Evolutionary conservation across 2,797 vertebrate species (phyloP), one percentile per base, ranked within the genome.

Genomic region (Cercopithecus diana): DNA sequence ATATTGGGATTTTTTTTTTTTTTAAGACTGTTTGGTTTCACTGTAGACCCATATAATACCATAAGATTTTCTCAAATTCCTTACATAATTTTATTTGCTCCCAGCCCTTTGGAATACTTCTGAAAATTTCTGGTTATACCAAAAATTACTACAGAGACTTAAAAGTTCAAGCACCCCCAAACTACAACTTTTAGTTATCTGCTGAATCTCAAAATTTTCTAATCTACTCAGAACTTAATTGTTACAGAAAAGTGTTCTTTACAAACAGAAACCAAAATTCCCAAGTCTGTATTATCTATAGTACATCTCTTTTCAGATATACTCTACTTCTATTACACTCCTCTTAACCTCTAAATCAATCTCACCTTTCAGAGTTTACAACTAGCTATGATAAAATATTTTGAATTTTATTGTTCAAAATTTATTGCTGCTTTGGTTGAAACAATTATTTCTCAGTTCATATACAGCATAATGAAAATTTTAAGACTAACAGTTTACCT

Each of bases 271-370:
- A 72, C 22, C 19, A 85, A 80, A 55, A n/a, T 81, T 80, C 86
- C 61, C 64, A 85, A 82, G n/a, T 90, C 15, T 72, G 30, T 43
- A 70, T 77, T 80, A 92, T 81, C 82, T 79, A 36, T 5, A 55
- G 41, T 36, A 81, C n/a, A 87, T 28, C 28, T 50, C 72, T 88
- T 87, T 97, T 75, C 61, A 89, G 41, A 80, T 43, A 57, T 6
- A 81, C 33, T 61, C 36, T 64, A 52, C 67, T 80, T 93, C 50
- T 90, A 77, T 24, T 39, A 89, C 1, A 90, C 13, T 45, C 50
- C 26, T 81, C 58, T 90, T 82, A 82, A 61, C 57, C 84, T 93
- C 28, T 94, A n/a, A 95, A 93, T 88, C 41, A 83, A 94, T 88
- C 3, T 84, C 28, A 95, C 67, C 11, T 30, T 92, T 43, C n/a